A percentile compares a stretch with the other conserved stretches of the same genome.
Conservation (phyloP, 2,113 vertebrate genomes). For the Formicarius rufipectus region DNA sequence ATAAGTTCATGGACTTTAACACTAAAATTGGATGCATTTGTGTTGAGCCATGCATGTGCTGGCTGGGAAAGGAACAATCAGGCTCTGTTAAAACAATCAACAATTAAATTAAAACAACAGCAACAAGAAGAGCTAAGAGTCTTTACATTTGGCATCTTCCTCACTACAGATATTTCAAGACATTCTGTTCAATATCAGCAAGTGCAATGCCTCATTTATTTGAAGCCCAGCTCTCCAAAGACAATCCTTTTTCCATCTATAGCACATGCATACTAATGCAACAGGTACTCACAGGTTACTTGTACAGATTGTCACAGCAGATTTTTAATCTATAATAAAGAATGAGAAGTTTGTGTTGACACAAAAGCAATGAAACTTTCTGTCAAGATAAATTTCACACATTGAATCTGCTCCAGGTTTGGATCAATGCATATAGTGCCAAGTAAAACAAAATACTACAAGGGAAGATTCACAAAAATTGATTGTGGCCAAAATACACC, state of each 20-base stretch:
- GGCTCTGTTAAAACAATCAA: neutral
- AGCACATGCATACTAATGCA: neutral
- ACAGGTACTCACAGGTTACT: conserved; percentile 42
- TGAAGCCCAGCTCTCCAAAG: neutral
- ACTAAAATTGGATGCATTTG: neutral
- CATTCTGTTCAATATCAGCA: neutral
- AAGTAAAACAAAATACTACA: conserved; percentile 82
- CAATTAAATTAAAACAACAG: neutral
- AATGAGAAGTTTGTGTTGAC: conserved; percentile 61
- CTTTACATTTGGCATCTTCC: neutral
- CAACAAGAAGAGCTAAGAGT: neutral
- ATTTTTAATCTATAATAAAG: conserved; percentile 70
- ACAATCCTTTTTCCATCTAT: neutral
- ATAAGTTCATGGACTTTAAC: neutral
- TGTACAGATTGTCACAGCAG: conserved; percentile 31
- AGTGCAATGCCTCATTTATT: conserved; percentile 16
- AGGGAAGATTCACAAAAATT: conserved; percentile 87
- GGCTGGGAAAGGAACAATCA: neutral
- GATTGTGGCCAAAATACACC: conserved; percentile 88
- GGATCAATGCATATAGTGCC: conserved; percentile 85
- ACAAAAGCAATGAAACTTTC: conserved; percentile 82
- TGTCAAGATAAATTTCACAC: conserved; percentile 83
- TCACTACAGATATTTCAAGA: neutral
- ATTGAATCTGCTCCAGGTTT: conserved; percentile 80
- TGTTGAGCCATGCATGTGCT: neutral